Evolutionary conservation across 2,888 invertebrate species (phyloP), one percentile per base, ranked within the genome.

Genomic region (Conops quadrifasciatus): DNA sequence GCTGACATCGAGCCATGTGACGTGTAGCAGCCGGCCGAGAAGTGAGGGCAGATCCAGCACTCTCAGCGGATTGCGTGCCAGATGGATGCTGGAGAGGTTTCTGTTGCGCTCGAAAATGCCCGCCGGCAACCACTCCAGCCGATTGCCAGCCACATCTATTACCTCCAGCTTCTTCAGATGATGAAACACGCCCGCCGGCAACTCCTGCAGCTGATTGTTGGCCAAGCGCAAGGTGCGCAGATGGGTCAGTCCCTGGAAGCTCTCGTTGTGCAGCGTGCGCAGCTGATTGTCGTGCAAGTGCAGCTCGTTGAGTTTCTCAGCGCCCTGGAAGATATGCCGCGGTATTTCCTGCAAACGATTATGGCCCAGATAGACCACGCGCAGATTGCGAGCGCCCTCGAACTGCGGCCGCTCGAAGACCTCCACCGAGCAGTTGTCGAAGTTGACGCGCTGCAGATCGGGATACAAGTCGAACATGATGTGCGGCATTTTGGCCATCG

Each of bases 381-480:
- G 82, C 77, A 84, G 70, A 73, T 84, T 84, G 77, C 84, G 84
- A 71, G 84, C 84, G 3, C 84, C 84, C 71, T 84, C 85, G 64
- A 84, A 84, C 65, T 84, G 84, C 2, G 84, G 84, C 58, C 81
- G 81, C 76, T 84, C 84, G 60, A 84, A 84, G 0, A 79, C 77
- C 71, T 84, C 83, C 74, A 84, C 71, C 16, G 84, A 82, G 58
- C 84, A 84, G 73, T 84, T 85, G 71, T 84, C 85, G 79, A 84
- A 82, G 68, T 82, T 84, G 26, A 84, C 74, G 71, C 82, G 51
- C 69, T 84, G 84, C 36, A 84, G 78, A 71, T 84, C 84, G 36
- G 84, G 84, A 76, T 83, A 84, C 1, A 84, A 83, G 64, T 84
- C 84, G 71, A 84, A 84, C 82, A 84, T 80, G 58, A 84, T 72